A percentile compares a stretch with the other conserved stretches of the same genome.
Evolutionary conservation across 2,888 invertebrate genomes (phyloP).

Genomic region (Habrosyne pyritoides): DNA sequence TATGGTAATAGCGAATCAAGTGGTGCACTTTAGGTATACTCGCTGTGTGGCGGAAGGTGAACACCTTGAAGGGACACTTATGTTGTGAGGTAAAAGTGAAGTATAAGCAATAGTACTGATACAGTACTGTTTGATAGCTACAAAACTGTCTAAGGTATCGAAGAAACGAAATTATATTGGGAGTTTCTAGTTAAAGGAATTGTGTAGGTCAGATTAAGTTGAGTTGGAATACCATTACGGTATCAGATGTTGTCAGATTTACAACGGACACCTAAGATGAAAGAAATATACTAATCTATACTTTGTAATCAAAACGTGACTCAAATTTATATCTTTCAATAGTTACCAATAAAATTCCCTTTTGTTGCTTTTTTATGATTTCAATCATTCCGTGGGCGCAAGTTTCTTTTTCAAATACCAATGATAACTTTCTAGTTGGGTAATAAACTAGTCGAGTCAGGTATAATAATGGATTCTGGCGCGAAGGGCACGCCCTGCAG

Average conservation of each 20-base stretch:
- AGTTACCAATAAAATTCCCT: background rate
- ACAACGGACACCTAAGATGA: too few relatives aligned
- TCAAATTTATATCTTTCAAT: background rate
- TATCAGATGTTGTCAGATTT: too few relatives aligned
- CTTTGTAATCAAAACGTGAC: background rate
- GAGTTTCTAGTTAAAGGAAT: too few relatives aligned
- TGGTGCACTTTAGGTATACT: conserved; percentile 6
- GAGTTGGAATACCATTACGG: too few relatives aligned
- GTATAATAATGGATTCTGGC: conserved; percentile 31
- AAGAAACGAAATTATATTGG: too few relatives aligned
- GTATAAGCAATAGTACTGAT: too few relatives aligned
- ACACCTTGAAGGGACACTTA: background rate
- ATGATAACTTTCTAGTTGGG: conserved; percentile 30
- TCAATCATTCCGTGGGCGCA: background rate
- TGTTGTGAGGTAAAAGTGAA: background rate
- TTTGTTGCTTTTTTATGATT: background rate
- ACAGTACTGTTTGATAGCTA: too few relatives aligned
- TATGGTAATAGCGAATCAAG: conserved; percentile 20
- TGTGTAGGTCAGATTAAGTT: too few relatives aligned
- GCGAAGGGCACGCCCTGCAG: conserved; percentile 53
- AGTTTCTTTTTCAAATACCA: conserved; percentile 6
- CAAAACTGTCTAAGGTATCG: too few relatives aligned
- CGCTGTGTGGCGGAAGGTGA: conserved; percentile 4
- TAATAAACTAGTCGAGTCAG: conserved; percentile 23
- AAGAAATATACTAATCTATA: background rate